A percentile compares a stretch with the other conserved stretches of the same genome.
phyloP scores from a whole-genome alignment of 2,797 vertebrate species.

The Balearica regulorum region DNA sequence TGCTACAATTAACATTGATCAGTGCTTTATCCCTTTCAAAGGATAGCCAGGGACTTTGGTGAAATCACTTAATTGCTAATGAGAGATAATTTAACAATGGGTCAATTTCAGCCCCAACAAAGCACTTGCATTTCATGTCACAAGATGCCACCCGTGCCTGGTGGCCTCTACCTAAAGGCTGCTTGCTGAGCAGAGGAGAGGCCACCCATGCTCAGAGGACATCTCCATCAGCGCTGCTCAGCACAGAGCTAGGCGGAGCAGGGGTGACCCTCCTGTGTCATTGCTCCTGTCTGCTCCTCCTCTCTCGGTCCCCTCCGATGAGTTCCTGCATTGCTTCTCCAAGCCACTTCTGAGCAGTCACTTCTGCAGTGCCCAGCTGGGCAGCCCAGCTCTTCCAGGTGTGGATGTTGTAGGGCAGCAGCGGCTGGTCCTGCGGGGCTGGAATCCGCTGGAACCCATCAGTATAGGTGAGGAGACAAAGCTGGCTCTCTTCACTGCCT shows the following conservation, averaged over 20 bases:
- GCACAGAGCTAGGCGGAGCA: neutral
- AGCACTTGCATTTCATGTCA: neutral
- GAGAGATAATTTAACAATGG: neutral
- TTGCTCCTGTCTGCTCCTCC: neutral
- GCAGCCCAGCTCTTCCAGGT: neutral
- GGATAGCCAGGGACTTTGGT: neutral
- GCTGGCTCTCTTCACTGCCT: neutral
- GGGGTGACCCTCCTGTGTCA: neutral
- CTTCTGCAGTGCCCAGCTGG: rapidly evolving
- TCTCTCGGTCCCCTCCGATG: rapidly evolving
- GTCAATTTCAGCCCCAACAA: neutral
- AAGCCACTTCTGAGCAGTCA: neutral
- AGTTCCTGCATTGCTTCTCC: neutral
- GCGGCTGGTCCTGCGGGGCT: rapidly evolving
- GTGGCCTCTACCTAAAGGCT: neutral
- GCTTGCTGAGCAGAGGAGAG: neutral
- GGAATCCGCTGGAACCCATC: rapidly evolving
- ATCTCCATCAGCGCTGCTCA: rapidly evolving
- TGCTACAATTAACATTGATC: neutral
- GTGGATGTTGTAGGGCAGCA: neutral
- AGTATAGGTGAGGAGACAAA: neutral
- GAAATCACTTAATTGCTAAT: neutral
- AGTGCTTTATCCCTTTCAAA: neutral
- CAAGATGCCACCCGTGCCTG: neutral
- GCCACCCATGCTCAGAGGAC: neutral